Percentiles rank a stretch among this genome's conserved stretches.
phyloP scores from a whole-genome alignment of 2,888 invertebrate species.

The Onthophagus sagittarius region DNA sequence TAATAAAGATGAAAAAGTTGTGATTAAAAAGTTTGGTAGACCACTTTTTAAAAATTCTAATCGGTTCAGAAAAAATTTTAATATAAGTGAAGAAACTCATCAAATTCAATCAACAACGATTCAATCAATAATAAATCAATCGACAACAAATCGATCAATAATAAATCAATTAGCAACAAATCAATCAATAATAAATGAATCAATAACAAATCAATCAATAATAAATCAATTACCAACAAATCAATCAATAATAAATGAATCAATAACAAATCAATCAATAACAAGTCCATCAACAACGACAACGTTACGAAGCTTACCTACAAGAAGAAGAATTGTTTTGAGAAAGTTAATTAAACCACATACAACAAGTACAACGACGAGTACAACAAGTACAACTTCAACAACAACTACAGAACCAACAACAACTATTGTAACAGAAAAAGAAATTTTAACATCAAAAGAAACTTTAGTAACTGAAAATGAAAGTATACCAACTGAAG shows the following conservation, averaged over 20 bases:
- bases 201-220: neutral
- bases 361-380: neutral
- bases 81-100: neutral
- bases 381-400: slow-evolving; percentile 8
- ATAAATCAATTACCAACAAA: slow-evolving; percentile 8
- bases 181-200: neutral
- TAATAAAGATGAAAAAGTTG: neutral
- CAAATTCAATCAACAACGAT: neutral
- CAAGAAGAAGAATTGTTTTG: neutral
- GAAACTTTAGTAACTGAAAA: slow-evolving; percentile 15
- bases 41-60: neutral
- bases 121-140: slow-evolving; percentile 3
- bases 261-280: neutral
- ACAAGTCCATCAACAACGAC: neutral
- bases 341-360: neutral
- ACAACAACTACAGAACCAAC: slow-evolving; percentile 11
- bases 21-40: neutral
- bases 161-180: neutral
- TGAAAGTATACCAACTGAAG: neutral
- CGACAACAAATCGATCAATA: neutral
- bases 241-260: neutral
- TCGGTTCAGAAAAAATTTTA: neutral
- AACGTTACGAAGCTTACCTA: neutral
- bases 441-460: neutral
- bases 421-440: neutral